These are phyloP conservation scores for Catagonus wagneri DNA, from an alignment of 2,113 vertebrate species.

Conservation along the genomic window DNA sequence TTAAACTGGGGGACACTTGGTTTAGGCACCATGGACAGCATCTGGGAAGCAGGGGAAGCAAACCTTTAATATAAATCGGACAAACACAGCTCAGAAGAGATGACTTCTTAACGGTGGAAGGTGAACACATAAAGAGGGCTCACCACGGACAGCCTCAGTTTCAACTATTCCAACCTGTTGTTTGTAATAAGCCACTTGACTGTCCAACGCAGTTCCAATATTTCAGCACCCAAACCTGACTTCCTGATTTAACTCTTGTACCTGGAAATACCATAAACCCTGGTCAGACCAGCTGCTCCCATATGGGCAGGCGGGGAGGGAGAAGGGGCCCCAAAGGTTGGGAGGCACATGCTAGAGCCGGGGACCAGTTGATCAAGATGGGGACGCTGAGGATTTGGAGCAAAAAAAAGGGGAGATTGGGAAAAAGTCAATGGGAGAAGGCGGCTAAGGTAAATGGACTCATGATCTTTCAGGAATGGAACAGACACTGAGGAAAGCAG, in stretches of 20 bases:
- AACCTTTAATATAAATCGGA: background rate
- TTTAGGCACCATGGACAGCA: background rate
- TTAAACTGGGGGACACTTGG: background rate
- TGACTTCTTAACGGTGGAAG: background rate
- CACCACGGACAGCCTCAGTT: background rate
- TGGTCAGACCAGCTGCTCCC: background rate
- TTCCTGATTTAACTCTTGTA: background rate
- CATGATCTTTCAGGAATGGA: background rate
- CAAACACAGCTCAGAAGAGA: background rate
- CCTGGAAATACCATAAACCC: background rate
- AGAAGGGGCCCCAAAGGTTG: rapidly evolving
- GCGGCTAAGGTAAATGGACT: too few species aligned
- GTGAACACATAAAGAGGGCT: background rate
- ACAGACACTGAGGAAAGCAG: background rate
- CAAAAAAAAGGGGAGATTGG: background rate
- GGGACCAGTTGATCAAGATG: background rate
- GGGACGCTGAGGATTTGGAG: background rate
- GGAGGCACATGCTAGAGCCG: background rate
- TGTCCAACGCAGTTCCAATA: background rate
- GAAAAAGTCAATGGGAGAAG: background rate
- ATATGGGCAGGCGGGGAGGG: background rate
- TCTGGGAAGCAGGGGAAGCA: background rate
- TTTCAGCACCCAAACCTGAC: background rate
- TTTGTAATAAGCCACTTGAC: background rate
- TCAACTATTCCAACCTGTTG: background rate